A percentile compares a stretch with the other conserved stretches of the same genome.
These are phyloP conservation scores for Ovibos moschatus DNA, from an alignment of 2,113 vertebrate species.

Conservation along the genomic window DNA sequence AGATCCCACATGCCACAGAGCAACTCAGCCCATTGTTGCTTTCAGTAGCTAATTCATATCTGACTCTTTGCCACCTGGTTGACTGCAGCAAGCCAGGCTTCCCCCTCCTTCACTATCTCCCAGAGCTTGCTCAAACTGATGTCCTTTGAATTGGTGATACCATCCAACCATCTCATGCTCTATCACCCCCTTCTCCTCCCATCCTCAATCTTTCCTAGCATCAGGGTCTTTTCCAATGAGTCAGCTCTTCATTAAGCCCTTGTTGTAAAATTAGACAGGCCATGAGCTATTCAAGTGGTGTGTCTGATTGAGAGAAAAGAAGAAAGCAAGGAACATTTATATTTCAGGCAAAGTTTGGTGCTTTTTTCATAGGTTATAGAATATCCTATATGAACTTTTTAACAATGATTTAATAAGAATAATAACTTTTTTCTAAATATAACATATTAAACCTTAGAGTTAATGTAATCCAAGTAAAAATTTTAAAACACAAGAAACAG, in stretches of 20 bases:
- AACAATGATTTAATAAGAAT: conserved; percentile 13
- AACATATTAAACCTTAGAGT: conserved; percentile 1
- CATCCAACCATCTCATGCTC: background rate
- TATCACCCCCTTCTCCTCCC: background rate
- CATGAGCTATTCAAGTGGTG: background rate
- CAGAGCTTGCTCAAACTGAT: background rate
- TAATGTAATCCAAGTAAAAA: background rate
- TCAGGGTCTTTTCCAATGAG: background rate
- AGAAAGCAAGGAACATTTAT: background rate
- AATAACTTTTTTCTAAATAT: background rate
- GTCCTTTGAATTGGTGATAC: background rate
- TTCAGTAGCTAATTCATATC: background rate
- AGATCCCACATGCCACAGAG: background rate
- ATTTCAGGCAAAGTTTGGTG: background rate
- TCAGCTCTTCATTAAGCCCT: background rate
- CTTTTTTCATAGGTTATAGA: background rate
- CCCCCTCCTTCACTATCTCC: background rate
- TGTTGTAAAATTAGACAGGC: background rate
- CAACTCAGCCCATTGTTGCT: background rate
- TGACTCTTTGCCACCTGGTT: background rate
- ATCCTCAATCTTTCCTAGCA: background rate
- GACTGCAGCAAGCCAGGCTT: background rate
- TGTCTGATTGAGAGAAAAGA: background rate
- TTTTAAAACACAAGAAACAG: background rate
- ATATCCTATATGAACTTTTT: background rate